A percentile compares a stretch with the other conserved stretches of the same genome.
Conservation (phyloP, 2,797 vertebrate genomes). For the Myripristis jacobus region DNA sequence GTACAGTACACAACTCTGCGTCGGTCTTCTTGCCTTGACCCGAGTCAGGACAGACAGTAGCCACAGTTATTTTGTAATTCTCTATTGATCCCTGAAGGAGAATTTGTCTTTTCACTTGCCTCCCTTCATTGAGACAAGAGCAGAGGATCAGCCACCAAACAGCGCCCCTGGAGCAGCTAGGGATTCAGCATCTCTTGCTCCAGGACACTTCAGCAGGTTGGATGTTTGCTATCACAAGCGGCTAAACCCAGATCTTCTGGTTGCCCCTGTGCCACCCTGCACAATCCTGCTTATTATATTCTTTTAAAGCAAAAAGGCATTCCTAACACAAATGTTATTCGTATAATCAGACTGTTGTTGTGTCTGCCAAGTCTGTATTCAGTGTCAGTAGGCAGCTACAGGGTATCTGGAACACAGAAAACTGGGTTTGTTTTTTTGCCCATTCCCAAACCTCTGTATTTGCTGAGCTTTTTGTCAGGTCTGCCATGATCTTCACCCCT, state of each 20-base stretch:
- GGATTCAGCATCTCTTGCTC: slow-evolving; percentile 26
- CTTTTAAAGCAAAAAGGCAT: not conserved
- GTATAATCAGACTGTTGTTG: not conserved
- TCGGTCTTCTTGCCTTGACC: slow-evolving; percentile 29
- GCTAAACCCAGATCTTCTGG: slow-evolving; percentile 4
- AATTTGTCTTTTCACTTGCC: slow-evolving; percentile 41
- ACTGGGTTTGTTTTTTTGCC: no score
- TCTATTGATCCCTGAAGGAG: slow-evolving; percentile 49
- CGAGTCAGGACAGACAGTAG: slow-evolving; percentile 33
- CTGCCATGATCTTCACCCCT: not conserved
- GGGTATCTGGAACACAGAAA: no score
- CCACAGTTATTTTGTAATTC: slow-evolving; percentile 38
- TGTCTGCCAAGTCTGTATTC: not conserved
- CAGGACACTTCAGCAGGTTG: slow-evolving; percentile 18
- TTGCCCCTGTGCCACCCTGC: slow-evolving; percentile 2
- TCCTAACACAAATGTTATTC: not conserved
- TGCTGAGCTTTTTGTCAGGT: not conserved
- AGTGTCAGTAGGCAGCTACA: not conserved
- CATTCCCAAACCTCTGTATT: not conserved
- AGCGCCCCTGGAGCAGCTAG: not conserved
- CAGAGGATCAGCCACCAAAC: not conserved
- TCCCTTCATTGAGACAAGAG: slow-evolving; percentile 5
- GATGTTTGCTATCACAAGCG: slow-evolving; percentile 28
- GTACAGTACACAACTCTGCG: slow-evolving; percentile 5
- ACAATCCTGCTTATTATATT: not conserved